A percentile compares a stretch with the other conserved stretches of the same genome.
These are phyloP conservation scores for Candoia aspera DNA, from an alignment of 2,113 vertebrate genomes.

Conservation along the genomic window DNA sequence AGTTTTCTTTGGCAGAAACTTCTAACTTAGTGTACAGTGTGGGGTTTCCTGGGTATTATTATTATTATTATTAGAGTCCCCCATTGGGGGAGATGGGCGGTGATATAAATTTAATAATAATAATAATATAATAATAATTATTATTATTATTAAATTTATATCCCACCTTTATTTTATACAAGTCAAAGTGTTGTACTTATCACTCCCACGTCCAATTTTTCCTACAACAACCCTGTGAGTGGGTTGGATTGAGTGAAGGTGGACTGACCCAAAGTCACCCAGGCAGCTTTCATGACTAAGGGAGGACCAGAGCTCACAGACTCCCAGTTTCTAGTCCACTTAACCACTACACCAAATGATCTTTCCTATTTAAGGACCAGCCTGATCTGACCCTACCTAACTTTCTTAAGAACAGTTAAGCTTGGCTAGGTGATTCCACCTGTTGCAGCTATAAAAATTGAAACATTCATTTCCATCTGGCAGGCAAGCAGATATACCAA, in stretches of 20 bases:
- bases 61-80: background rate
- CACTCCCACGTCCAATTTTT: background rate
- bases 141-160: background rate
- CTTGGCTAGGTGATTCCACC: background rate
- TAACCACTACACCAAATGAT: background rate
- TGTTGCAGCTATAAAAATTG: background rate
- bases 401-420: background rate
- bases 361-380: background rate
- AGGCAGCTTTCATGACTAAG: background rate
- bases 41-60: background rate
- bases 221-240: background rate
- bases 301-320: background rate
- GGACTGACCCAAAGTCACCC: background rate
- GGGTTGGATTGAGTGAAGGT: background rate
- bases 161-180: background rate
- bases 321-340: background rate
- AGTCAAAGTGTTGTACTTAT: background rate
- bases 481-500: background rate
- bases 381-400: background rate
- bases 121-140: no score
- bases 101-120: no score
- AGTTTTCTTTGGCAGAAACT: background rate
- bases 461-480: background rate
- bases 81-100: no score
- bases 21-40: background rate